phyloP scores from a whole-genome alignment of 1,140 invertebrate genomes.

The Drosophila watanabei region DNA sequence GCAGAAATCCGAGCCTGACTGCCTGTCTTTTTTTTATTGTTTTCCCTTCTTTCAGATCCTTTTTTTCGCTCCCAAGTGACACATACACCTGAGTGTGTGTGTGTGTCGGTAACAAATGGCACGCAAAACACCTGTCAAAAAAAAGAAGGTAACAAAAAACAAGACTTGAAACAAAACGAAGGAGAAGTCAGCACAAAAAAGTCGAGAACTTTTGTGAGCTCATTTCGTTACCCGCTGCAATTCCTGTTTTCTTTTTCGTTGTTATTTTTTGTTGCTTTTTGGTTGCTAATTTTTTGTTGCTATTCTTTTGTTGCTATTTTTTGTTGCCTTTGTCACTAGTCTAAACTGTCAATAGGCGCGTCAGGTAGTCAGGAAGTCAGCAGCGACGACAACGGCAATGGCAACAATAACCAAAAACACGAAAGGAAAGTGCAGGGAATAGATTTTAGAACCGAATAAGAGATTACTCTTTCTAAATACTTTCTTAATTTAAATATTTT shows the following conservation, averaged over 20 bases:
- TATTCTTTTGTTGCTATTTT: background rate
- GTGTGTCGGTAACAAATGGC: slow-evolving; percentile 49
- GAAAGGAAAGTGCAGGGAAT: background rate
- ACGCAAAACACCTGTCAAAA: slow-evolving; percentile 61
- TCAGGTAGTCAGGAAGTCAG: slow-evolving; percentile 38
- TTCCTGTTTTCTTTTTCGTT: slow-evolving; percentile 4
- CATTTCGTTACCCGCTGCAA: slow-evolving; percentile 34
- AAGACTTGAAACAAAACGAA: slow-evolving; percentile 22
- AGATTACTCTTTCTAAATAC: slow-evolving; percentile 5
- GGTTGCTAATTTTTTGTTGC: background rate
- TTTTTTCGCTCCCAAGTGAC: slow-evolving; percentile 19
- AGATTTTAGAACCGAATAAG: background rate
- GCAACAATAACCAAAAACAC: slow-evolving; percentile 22
- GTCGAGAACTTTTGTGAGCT: slow-evolving; percentile 40
- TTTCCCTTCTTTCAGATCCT: background rate
- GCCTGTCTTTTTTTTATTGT: background rate
- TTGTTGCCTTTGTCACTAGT: slow-evolving; percentile 44
- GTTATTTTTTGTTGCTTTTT: background rate
- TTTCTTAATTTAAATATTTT: background rate
- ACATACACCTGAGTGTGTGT: slow-evolving; percentile 7
- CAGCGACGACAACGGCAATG: slow-evolving; percentile 13
- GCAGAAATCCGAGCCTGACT: slow-evolving; percentile 1
- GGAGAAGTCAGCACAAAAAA: slow-evolving; percentile 13
- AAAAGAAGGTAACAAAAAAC: slow-evolving; percentile 15
- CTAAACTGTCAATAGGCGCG: slow-evolving; percentile 51